A percentile compares a stretch with the other conserved stretches of the same genome.
Conservation (phyloP, 2,113 vertebrate species). For the Dicaeum eximium region DNA sequence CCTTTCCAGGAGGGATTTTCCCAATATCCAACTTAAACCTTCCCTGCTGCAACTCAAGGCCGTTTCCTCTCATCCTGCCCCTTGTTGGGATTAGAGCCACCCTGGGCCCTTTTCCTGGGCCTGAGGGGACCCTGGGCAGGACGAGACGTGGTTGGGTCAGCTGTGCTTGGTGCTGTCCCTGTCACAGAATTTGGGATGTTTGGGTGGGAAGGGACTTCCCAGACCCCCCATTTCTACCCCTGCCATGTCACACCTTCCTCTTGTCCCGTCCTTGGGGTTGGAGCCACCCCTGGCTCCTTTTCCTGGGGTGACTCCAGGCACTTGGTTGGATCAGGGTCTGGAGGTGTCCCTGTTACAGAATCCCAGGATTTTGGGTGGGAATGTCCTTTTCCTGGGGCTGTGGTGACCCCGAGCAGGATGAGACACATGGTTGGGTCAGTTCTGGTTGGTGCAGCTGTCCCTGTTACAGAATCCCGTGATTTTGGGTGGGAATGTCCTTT, state of each 20-base stretch:
- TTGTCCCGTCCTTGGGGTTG: too few relatives aligned
- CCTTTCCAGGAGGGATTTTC: neutral
- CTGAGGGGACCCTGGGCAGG: neutral
- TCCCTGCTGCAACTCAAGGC: neutral
- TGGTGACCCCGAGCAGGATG: too few relatives aligned
- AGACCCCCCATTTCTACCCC: too few relatives aligned
- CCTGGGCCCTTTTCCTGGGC: neutral
- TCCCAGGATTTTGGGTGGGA: neutral
- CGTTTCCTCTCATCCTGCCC: accelerated
- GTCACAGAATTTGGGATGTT: too few relatives aligned
- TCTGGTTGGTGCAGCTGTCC: too few relatives aligned
- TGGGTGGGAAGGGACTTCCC: too few relatives aligned
- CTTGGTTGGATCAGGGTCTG: neutral
- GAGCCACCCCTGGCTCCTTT: too few relatives aligned
- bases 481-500: neutral
- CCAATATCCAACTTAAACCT: neutral
- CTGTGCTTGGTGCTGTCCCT: too few relatives aligned
- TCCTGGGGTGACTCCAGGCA: too few relatives aligned
- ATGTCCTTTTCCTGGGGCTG: neutral
- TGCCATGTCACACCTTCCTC: too few relatives aligned
- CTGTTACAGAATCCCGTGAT: neutral
- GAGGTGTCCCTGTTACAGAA: neutral
- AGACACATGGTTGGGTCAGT: neutral
- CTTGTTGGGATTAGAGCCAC: neutral
- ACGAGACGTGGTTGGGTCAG: neutral